Base-by-base conservation (phyloP, 2,113 vertebrate genomes). In the Oryzias woworae region DNA sequence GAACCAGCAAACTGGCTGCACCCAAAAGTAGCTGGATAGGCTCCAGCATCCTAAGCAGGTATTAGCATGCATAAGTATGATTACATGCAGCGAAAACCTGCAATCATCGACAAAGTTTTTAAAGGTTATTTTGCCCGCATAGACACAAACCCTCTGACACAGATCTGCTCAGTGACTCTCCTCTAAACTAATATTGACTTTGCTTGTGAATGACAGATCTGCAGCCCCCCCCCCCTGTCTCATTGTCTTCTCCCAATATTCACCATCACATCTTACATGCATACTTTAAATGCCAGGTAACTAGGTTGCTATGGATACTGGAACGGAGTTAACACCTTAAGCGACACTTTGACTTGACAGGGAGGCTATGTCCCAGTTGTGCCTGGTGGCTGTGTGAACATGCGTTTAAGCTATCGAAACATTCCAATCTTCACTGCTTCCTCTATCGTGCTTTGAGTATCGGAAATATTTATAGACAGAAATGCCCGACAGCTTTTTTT, bases 231-330 rank as follows among this genome's bases (percentile, higher is more conserved):
- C 53, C 60, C 52, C 50, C 58, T 36, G 31, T 57, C 71, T 77
- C 70, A 80, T 86, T 87, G 86, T 71, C 87, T 78, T 51, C 71
- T 72, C 73, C 71, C 52, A 67, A 69, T 75, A 83, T 85, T 81
- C 70, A 52, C 56, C 63, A 65, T 84, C 86, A 87, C 58, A 65
- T 71, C 75, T 81, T 61, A 22, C 62, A 66, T 70, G 55, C 79
- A 83, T 66, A 78, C 77, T 88, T 85, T 77, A 83, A 82, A 90
- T 85, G 84, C 78, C 88, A 90, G 87, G 86, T 91, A 79, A 86
- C 79, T 71, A 59, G 57, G 91, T 92, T 93, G 86, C 91, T 75
- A 90, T 89, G 90, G 91, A 87, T 85, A 92, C 90, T 67, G 84
- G 78, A 80, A 80, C 67, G 66, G 36, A 69, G 69, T 81, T 75